Base-by-base conservation (phyloP, 2,888 invertebrate species). In the Parnassius apollo region DNA sequence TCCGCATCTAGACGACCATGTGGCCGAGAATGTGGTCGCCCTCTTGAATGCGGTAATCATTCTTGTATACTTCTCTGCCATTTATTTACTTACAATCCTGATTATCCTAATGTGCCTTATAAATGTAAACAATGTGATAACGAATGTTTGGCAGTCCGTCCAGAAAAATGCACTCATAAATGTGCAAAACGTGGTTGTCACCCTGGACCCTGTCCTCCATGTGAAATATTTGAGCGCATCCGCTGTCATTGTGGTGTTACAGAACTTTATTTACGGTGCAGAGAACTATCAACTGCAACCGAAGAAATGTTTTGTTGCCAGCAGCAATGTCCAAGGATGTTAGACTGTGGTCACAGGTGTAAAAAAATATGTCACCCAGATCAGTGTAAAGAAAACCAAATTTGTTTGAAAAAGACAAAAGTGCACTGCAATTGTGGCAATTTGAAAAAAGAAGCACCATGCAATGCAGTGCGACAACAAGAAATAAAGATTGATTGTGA, bases 271-370 rank as follows among this genome's bases (percentile, higher is more conserved):
- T 92, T 96, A 60, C 93, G 94, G 44, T 98, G 98, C 77, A 86
- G 85, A 46, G 94, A 96, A 71, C 93, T 95, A 81, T 92, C 93
- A 0, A 79, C 85, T 2, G 88, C 93, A n/a, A 82, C 83, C 0
- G 86, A 85, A 12, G 92, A 92, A 55, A 83, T 82, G 57, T 76
- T 93, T 35, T 93, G 93, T 62, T 98, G 98, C 80, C 95, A 96
- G 49, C 96, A 96, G 80, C 96, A 96, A 68, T 98, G 98, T 77
- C 95, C 97, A 0, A 96, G 95, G 88, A 95, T 97, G 95, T 94
- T 96, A 78, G 82, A 93, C 9, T 98, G 98, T 85, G 96, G 97
- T 0, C 98, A 98, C 85, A 94, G 96, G 9, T 97, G 97, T 78
- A 88, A 93, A 46, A 88, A 94, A 9, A 90, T 92, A 51, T 97